These are phyloP conservation scores for Andrena minutula DNA, from an alignment of 2,888 invertebrate species.

Conservation along the genomic window DNA sequence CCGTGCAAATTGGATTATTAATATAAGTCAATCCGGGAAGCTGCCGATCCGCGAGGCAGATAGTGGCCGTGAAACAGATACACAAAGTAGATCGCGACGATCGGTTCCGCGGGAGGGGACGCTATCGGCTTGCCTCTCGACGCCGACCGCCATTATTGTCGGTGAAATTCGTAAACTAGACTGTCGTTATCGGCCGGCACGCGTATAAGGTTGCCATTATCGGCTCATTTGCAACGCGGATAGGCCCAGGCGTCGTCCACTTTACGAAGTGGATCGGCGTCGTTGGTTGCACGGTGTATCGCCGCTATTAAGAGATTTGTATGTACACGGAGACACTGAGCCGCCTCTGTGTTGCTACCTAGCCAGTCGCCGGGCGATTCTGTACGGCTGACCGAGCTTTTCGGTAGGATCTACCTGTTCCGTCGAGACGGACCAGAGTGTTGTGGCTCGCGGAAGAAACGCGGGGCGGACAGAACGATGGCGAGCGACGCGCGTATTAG, in stretches of 20 bases:
- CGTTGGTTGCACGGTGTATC: not conserved
- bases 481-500: conserved; percentile 69
- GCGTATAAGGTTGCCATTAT: conserved; percentile 8
- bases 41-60: not conserved
- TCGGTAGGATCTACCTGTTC: too few relatives aligned
- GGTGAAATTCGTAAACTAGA: not conserved
- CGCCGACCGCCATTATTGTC: not conserved
- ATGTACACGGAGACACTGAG: not conserved
- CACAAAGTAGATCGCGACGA: conserved; percentile 37
- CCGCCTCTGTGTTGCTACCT: not conserved
- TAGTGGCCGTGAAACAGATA: conserved; percentile 23
- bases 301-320: not conserved
- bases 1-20: conserved; percentile 36
- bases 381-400: not conserved
- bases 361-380: not conserved
- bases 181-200: not conserved
- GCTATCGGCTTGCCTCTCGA: not conserved
- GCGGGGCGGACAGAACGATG: conserved; percentile 68
- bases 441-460: conserved; percentile 71
- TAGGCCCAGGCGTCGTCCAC: not conserved
- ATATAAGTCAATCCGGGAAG: conserved; percentile 28
- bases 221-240: conserved; percentile 14
- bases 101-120: too few relatives aligned
- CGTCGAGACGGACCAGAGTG: not conserved
- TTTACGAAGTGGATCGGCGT: conserved; percentile 1